Evolutionary conservation across 2,797 vertebrate species (phyloP).

Genomic region (Coregonus suidteri): DNA sequence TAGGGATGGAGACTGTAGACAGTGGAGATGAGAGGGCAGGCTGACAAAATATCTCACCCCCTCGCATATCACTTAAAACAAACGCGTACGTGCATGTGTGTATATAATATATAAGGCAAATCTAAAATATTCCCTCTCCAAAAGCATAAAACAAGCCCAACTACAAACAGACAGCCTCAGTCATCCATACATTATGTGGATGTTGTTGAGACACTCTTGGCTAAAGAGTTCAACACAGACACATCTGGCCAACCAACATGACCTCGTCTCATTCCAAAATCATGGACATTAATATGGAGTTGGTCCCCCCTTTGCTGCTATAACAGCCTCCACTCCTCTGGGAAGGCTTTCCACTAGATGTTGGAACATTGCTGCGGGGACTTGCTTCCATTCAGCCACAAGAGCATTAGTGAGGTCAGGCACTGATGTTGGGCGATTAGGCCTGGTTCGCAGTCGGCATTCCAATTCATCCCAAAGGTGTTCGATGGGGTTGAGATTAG

Average conservation of each 20-base stretch:
- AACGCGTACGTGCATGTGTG: no score
- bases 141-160: not conserved
- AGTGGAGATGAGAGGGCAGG: not conserved
- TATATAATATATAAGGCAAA: not conserved
- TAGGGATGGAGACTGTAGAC: slow-evolving; percentile 31
- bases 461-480: no score
- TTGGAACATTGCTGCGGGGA: no score
- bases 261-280: slow-evolving; percentile 2
- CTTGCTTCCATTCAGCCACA: no score
- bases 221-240: not conserved
- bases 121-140: not conserved
- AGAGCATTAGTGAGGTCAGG: no score
- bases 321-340: no score
- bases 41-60: slow-evolving; percentile 2
- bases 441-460: no score
- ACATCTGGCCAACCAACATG: not conserved
- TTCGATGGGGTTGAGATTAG: no score
- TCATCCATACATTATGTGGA: not conserved
- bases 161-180: not conserved
- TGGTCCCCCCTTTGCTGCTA: no score
- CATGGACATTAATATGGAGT: no score
- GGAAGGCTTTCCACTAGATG: no score
- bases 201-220: not conserved
- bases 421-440: no score
- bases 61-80: not conserved